Evolutionary conservation across 53 echinoderm and acorn worm species (phyloP), one percentile per base, ranked within the genome.

Genomic region (Temnopleurus reevesii): DNA sequence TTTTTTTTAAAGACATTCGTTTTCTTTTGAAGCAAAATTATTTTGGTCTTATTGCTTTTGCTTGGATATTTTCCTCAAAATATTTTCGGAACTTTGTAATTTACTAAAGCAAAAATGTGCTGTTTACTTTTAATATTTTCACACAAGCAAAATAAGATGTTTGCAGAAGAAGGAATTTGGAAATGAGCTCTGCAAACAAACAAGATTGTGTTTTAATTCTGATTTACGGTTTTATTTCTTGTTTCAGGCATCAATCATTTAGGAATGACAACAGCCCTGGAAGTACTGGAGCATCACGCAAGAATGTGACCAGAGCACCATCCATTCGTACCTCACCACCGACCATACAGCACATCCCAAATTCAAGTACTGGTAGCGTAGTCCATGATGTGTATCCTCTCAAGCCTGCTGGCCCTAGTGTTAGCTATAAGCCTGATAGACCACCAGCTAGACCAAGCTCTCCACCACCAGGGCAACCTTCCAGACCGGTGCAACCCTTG

Each of bases 311-410:
- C n/a, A 46, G 88, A 0, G 18, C 53, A 49, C 88, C 88, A 12
- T 66, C 66, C 24, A 3, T 87, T 29, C 49, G 85, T 18, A 60
- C 41, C 26, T 65, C 66, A 25, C 88, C 88, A 21, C 88, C 88
- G 6, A 87, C 88, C 12, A 87, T 87, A 29, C 28, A 87, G 36
- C 88, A 87, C 51, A 87, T 87, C 65, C 88, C 88, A 45, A 87
- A 87, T 36, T 5, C 31, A 5, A 54, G 88, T 31, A 87, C 88
- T 0, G 71, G 88, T 18, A 46, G 24, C 28, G 71, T 66, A 9
- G 71, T 53, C n/a, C 88, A 87, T 34, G 88, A 87, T 47, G 49
- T 66, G 12, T 66, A 66, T 45, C 88, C 88, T 65, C 47, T 87
- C 17, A 47, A 66, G 2, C 46, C 88, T 0, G 66, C 88, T 17